Evolutionary conservation across 1,140 invertebrate species (phyloP), one percentile per base, ranked within the genome.

Genomic region (Battus philenor): DNA sequence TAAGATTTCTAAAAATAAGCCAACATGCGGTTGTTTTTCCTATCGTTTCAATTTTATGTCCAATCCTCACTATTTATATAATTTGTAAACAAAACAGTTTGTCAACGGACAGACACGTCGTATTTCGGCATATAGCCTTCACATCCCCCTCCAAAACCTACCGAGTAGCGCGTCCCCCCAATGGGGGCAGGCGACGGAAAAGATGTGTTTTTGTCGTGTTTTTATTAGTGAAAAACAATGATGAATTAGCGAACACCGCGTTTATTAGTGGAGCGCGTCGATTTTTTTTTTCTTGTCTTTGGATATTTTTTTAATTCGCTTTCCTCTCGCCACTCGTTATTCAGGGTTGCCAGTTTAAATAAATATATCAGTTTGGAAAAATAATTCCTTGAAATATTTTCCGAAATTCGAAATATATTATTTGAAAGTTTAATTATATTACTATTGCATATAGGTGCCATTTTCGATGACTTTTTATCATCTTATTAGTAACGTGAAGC

Each of bases 151-250:
- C 47, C 33, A n/a, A n/a, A n/a, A n/a, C n/a, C n/a, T n/a, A n/a
- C 26, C 24, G 4, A 5, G 15, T 11, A 6, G n/a, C 9, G 26
- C 1, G 16, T 16, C 1, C 31, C 20, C 51, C 18, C 18, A 20
- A 6, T 6, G 18, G 6, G 18, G 18, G 18, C 16, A 10, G 17
- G 24, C 29, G 22, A 38, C 18, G 43, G 20, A 27, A 43, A 58
- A 66, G 65, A 76, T 59, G 71, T 82, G 75, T 77, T 75, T 74
- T 74, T 72, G 73, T 73, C 80, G 60, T 79, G 75, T 81, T 84
- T 83, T 83, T 78, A 78, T 80, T 80, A 73, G 65, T 74, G 68
- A 75, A 71, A 69, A 76, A 84, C 75, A 81, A 78, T 83, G 77
- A 83, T 78, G 73, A 83, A 79, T 80, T 81, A 79, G 68, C 61